A percentile compares a stretch with the other conserved stretches of the same genome.
Evolutionary conservation across 2,113 vertebrate genomes (phyloP).

Genomic region (Larimichthys polyactis): DNA sequence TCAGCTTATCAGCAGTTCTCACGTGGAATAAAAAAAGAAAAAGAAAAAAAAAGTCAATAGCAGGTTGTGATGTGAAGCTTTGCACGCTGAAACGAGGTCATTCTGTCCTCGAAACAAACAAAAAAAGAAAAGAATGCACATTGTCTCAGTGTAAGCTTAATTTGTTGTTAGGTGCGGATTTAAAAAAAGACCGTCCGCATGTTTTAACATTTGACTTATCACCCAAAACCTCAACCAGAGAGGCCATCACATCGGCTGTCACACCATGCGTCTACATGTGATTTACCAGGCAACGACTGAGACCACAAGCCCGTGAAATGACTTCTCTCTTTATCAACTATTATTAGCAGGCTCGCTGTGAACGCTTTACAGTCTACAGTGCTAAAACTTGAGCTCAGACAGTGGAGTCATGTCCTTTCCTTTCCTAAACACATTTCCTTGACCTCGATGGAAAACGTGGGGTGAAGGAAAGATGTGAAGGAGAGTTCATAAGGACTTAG

Average conservation of each 20-base stretch:
- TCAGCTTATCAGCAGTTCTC: not conserved
- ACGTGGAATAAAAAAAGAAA: not conserved
- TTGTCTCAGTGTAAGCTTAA: not conserved
- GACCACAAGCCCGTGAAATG: not conserved
- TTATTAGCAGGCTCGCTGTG: not conserved
- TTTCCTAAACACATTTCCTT: no score
- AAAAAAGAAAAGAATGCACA: not conserved
- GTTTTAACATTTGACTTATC: slow-evolving; percentile 2
- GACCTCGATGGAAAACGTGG: no score
- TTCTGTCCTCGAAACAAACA: not conserved
- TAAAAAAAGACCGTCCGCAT: not conserved
- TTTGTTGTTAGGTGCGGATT: not conserved
- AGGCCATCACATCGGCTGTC: not conserved
- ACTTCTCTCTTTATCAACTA: not conserved
- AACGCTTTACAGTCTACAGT: not conserved
- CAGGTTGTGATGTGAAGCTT: not conserved
- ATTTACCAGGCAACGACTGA: not conserved
- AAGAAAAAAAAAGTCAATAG: not conserved
- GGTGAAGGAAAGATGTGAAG: no score
- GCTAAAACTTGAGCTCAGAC: not conserved
- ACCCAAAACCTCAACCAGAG: not conserved
- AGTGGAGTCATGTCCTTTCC: not conserved
- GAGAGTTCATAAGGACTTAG: no score
- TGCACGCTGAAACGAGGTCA: not conserved
- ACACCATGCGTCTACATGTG: slow-evolving; percentile 14